Evolutionary conservation across 2,888 invertebrate species (phyloP), one percentile per base, ranked within the genome.

Genomic region (Philonicus albiceps): DNA sequence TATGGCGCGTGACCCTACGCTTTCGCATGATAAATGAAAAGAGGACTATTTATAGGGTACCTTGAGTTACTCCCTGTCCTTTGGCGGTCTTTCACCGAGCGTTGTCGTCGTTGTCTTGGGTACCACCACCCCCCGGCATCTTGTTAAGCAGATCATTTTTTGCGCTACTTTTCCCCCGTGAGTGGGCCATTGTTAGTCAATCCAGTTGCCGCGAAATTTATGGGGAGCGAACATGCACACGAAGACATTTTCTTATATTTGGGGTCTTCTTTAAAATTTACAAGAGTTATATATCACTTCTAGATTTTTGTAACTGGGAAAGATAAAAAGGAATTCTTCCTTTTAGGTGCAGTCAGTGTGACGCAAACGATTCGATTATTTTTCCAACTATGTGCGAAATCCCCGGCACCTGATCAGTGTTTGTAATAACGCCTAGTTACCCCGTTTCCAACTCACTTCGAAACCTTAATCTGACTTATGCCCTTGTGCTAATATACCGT

Each of bases 121-220:
- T 40, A 13, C 11, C 7, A 40, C 11, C 16, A 83, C 37, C 84
- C 1, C 8, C 1, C 19, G 73, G 13, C 72, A 22, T 73, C 16
- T 84, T 40, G 84, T 84, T 84, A 73, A 84, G 27, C 6, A 40
- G 73, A 73, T 72, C 73, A 73, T 73, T 84, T 84, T 84, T 84
- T 84, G 72, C 31, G 84, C 73, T n/a, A 84, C 84, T 43, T 43
- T 40, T 40, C 84, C 40, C 22, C 84, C 16, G 11, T 27, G 43
- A 84, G 84, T 84, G 37, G 22, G 19, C 43, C 43, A 73, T 84
- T 84, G n/a, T 27, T 34, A 80, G 16, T 30, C 6, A 16, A 19
- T 81, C 30, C 30, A 16, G 16, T 64, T 64, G n/a, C n/a, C 30
- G 43, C 40, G 11, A 37, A 40, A 40, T 55, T 81, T 27, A 81